These are phyloP conservation scores for Leptobrachium ailaonicum DNA, from an alignment of 2,113 vertebrate species.

Conservation along the genomic window DNA sequence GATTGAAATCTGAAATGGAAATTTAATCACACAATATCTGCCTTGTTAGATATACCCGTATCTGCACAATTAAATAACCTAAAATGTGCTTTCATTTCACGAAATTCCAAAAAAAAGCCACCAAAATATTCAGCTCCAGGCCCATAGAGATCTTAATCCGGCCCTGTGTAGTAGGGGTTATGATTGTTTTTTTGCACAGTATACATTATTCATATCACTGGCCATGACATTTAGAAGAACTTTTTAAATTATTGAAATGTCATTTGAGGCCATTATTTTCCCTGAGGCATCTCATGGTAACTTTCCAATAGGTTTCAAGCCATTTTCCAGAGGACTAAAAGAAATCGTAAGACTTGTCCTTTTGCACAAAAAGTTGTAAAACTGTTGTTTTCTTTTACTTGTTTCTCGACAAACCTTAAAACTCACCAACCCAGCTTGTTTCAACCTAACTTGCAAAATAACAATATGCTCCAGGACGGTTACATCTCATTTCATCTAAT, in stretches of 20 bases:
- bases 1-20: no score
- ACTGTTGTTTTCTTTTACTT: conserved; percentile 1
- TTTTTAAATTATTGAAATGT: conserved; percentile 30
- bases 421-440: conserved; percentile 47
- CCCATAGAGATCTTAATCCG: no score
- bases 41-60: no score
- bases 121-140: no score
- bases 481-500: conserved; percentile 58
- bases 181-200: conserved; percentile 36
- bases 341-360: not conserved
- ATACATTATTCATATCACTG: conserved; percentile 26
- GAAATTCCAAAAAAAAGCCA: no score
- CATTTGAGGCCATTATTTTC: conserved; percentile 23
- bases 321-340: not conserved
- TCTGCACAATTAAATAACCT: no score
- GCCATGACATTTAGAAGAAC: conserved; percentile 18
- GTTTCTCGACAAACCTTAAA: conserved; percentile 3
- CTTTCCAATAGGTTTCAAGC: not conserved
- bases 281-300: not conserved
- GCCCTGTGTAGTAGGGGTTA: not conserved
- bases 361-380: not conserved
- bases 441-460: not conserved
- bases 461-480: conserved; percentile 51
- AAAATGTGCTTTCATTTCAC: no score
- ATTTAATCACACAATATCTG: no score